Percentiles rank a stretch among this genome's conserved stretches.
Conservation (phyloP, 2,113 vertebrate species). For the Heterotis niloticus region DNA sequence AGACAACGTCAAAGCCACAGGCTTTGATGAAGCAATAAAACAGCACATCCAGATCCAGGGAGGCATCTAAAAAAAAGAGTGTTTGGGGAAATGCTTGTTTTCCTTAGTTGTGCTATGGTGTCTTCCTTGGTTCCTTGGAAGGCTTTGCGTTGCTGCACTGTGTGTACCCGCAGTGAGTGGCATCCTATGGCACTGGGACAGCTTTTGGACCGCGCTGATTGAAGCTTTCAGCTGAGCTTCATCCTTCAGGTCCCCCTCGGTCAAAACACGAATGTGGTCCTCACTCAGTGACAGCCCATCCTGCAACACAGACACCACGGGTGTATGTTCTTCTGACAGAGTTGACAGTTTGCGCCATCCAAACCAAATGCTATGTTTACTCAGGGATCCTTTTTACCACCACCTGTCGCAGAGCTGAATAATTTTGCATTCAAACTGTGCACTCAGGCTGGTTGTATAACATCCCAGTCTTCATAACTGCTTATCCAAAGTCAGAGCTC, state of each 20-base stretch:
- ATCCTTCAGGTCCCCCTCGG: slow-evolving; percentile 39
- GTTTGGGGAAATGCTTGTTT: no score
- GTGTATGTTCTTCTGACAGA: neutral
- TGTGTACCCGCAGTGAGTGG: slow-evolving; percentile 36
- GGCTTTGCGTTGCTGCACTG: neutral
- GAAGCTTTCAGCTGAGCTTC: slow-evolving; percentile 27
- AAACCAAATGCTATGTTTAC: neutral
- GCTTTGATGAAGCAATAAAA: no score
- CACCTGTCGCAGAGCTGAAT: no score
- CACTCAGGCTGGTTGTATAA: neutral
- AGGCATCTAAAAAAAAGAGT: no score
- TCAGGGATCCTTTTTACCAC: neutral
- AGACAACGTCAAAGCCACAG: no score
- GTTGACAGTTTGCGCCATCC: neutral
- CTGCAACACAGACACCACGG: slow-evolving; percentile 31
- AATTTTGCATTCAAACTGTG: neutral
- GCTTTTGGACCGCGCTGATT: slow-evolving; percentile 36
- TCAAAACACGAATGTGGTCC: slow-evolving; percentile 30
- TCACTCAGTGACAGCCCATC: slow-evolving; percentile 35
- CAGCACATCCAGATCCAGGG: no score
- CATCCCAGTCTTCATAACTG: no score
- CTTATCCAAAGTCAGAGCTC: no score
- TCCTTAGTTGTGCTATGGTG: neutral
- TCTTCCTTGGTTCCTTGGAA: no score
- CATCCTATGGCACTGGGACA: slow-evolving; percentile 36